phyloP scores from a whole-genome alignment of 1,140 invertebrate genomes.

The Dendroctonus ponderosae region DNA sequence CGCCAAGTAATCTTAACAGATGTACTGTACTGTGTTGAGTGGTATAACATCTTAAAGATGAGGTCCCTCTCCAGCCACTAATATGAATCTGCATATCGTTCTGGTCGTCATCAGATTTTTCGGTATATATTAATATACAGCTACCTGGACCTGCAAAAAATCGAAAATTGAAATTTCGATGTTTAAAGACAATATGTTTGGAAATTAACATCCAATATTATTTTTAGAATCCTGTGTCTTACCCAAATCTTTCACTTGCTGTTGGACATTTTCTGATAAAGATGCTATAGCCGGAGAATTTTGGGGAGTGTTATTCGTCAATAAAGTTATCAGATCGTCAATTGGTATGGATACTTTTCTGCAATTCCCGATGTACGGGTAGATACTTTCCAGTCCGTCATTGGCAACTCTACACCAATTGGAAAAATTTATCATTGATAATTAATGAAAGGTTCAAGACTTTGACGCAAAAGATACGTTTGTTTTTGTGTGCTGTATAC shows the following conservation, averaged over 20 bases:
- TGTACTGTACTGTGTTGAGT: constrained; percentile 80
- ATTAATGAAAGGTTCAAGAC: constrained; percentile 6
- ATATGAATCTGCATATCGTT: constrained; percentile 64
- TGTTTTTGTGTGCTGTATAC: not conserved
- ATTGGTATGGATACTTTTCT: constrained; percentile 67
- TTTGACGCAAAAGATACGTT: not conserved
- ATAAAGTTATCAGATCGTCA: constrained; percentile 74
- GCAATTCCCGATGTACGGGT: constrained; percentile 60
- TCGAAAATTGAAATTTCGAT: not conserved
- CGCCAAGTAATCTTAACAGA: constrained; percentile 78
- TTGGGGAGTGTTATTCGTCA: constrained; percentile 73
- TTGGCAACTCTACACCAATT: constrained; percentile 62
- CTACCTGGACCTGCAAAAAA: constrained; percentile 64
- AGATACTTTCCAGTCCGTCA: constrained; percentile 69
- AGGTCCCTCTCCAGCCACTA: constrained; percentile 88
- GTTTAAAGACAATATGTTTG: constrained; percentile 15
- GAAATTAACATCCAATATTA: not conserved
- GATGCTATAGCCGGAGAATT: constrained; percentile 67
- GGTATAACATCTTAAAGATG: constrained; percentile 82
- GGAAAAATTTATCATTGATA: not conserved
- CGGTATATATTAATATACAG: constrained; percentile 71
- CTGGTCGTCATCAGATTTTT: constrained; percentile 52
- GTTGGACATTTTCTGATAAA: constrained; percentile 63
- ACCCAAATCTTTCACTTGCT: constrained; percentile 66
- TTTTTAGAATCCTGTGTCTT: constrained; percentile 41